Base-by-base conservation (phyloP, 2,113 vertebrate genomes). In the Eudyptes chrysolophus region DNA sequence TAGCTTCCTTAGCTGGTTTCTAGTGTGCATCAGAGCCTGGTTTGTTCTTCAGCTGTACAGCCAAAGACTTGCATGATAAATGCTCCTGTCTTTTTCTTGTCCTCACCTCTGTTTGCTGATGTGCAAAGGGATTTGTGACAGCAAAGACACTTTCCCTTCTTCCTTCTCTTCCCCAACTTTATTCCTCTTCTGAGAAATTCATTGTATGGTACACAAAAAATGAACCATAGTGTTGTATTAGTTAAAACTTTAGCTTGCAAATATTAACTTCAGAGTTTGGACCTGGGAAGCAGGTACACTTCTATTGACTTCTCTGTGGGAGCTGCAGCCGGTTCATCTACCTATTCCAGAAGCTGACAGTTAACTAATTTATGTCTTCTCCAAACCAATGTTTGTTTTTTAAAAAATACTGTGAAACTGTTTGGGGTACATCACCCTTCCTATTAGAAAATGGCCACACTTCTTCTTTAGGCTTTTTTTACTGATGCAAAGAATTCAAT, bases 41-140 rank as follows among this genome's bases (percentile, higher is more conserved):
- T 77, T 91, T 86, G n/a, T 32, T 85, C 44, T 88, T 78, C 44
- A 82, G 49, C 30, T 54, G 16, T 30, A 9, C 7, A 52, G 19
- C 9, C 1, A 0, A 54, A 55, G 70, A 46, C 40, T 60, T 70
- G 20, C 0, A 0, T 62, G 65, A 75, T 48, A 36, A n/a, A 13
- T 36, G 20, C 13, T 88, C 9, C 40, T 49, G 10, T 65, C 34
- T 65, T 89, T 78, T 80, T 82, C 52, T 26, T 61, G 36, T 71
- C 44, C 36, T 90, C 15, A 52, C 4, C 36, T 86, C 58, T 77
- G 32, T 62, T 84, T 68, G 18, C 32, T 76, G 26, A 16, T 84
- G 32, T 62, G 38, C 51, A 70, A 74, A 38, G 58, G 13, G 12
- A 64, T 61, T 64, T 71, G 24, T 84, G 27, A 61, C 13, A 65